A percentile compares a stretch with the other conserved stretches of the same genome.
These are phyloP conservation scores for Phengaris arion DNA, from an alignment of 2,888 invertebrate species.

Conservation along the genomic window DNA sequence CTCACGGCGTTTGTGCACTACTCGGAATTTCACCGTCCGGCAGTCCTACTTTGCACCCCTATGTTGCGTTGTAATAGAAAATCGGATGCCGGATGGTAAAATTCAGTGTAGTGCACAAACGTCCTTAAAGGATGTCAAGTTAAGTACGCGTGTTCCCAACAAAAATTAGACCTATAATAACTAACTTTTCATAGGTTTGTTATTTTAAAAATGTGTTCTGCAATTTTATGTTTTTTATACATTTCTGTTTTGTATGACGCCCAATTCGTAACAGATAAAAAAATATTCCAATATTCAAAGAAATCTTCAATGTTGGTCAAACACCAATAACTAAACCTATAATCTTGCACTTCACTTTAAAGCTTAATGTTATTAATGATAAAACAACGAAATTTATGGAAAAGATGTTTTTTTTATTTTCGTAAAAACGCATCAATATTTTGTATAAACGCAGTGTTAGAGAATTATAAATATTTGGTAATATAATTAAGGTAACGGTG, in stretches of 20 bases:
- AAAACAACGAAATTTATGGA: constrained; percentile 40
- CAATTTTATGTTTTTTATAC: too few species aligned
- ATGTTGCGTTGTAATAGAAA: too few species aligned
- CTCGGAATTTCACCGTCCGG: too few species aligned
- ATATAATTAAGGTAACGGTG: constrained; percentile 18
- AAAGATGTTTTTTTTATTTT: constrained; percentile 32
- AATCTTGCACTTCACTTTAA: neutral
- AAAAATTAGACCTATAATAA: too few species aligned
- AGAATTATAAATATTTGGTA: constrained; percentile 28
- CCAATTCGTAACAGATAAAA: neutral
- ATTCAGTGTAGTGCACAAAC: too few species aligned
- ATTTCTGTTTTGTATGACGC: neutral
- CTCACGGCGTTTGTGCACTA: too few species aligned
- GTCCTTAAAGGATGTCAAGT: too few species aligned
- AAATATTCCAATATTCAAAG: neutral
- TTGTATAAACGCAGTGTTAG: constrained; percentile 34
- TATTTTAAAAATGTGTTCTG: too few species aligned
- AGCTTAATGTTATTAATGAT: constrained; percentile 9
- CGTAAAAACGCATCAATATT: constrained; percentile 32
- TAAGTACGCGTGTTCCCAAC: too few species aligned
- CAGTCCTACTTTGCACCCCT: too few species aligned
- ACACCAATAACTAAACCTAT: neutral
- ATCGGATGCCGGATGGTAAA: too few species aligned
- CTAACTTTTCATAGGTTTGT: too few species aligned
- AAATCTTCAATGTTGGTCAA: neutral